These are phyloP conservation scores for Lacanobia oleracea DNA, from an alignment of 2,888 invertebrate genomes.

Conservation along the genomic window DNA sequence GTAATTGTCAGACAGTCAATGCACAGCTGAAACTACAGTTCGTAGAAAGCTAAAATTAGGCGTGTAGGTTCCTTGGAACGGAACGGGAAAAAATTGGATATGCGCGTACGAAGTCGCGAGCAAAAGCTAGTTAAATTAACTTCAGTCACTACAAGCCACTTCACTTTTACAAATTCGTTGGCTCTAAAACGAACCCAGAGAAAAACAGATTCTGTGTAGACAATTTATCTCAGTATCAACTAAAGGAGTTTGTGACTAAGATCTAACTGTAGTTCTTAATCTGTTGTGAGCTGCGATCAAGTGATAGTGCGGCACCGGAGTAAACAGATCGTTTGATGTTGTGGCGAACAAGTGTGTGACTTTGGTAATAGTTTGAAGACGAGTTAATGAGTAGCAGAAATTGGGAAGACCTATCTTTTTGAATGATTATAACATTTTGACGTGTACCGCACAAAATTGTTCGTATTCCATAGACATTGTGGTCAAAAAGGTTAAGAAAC, in stretches of 20 bases:
- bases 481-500: too few species aligned
- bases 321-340: slow-evolving; percentile 43
- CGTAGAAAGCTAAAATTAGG: too few species aligned
- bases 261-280: slow-evolving; percentile 62
- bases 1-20: too few species aligned
- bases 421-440: too few species aligned
- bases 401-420: too few species aligned
- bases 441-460: too few species aligned
- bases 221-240: slow-evolving; percentile 36
- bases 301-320: slow-evolving; percentile 44
- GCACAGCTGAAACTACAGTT: too few species aligned
- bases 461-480: too few species aligned
- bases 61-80: too few species aligned
- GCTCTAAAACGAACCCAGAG: background rate
- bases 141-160: background rate
- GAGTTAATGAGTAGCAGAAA: background rate
- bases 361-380: slow-evolving; percentile 17
- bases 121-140: too few species aligned
- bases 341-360: slow-evolving; percentile 34
- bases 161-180: background rate
- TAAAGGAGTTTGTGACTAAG: slow-evolving; percentile 35
- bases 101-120: too few species aligned
- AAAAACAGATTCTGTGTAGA: slow-evolving; percentile 19
- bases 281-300: slow-evolving; percentile 61
- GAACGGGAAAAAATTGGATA: too few species aligned